These are phyloP conservation scores for Hemiscyllium ocellatum DNA, from an alignment of 2,113 vertebrate genomes.

Conservation along the genomic window DNA sequence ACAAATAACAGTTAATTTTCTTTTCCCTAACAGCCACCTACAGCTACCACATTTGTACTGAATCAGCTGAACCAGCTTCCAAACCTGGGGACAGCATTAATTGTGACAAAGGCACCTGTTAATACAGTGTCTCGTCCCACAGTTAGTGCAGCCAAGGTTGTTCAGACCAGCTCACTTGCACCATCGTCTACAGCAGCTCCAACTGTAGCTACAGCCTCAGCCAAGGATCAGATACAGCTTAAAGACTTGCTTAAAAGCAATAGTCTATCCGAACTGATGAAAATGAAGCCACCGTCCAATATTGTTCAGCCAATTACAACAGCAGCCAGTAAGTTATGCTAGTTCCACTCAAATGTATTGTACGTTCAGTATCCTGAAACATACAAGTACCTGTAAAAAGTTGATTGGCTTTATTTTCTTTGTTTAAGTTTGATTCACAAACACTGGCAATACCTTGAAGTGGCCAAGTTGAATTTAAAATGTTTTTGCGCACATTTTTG, in stretches of 20 bases:
- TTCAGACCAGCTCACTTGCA: slow-evolving; percentile 73
- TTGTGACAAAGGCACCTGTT: slow-evolving; percentile 80
- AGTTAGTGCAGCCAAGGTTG: slow-evolving; percentile 90
- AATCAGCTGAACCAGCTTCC: slow-evolving; percentile 98
- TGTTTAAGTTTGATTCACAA: too few relatives aligned
- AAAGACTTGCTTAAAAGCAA: slow-evolving; percentile 88
- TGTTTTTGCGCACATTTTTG: not conserved
- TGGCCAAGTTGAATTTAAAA: not conserved
- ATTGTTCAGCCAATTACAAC: slow-evolving; percentile 90
- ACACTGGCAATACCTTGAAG: not conserved
- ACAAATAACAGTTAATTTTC: not conserved
- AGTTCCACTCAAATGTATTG: not conserved
- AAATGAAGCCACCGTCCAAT: slow-evolving; percentile 88
- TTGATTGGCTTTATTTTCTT: too few relatives aligned
- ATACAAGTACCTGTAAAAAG: not conserved
- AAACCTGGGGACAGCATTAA: slow-evolving; percentile 75
- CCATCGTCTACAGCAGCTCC: slow-evolving; percentile 59
- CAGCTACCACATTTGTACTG: slow-evolving; percentile 95
- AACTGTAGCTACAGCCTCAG: slow-evolving; percentile 63
- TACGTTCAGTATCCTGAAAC: too few relatives aligned
- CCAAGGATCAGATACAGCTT: slow-evolving; percentile 81
- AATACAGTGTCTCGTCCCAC: slow-evolving; percentile 80
- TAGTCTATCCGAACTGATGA: slow-evolving; percentile 96
- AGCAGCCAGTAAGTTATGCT: slow-evolving; percentile 67
- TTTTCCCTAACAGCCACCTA: slow-evolving; percentile 70